Evolutionary conservation across 2,113 vertebrate genomes (phyloP), one percentile per base, ranked within the genome.

Genomic region (Anhinga rufa): DNA sequence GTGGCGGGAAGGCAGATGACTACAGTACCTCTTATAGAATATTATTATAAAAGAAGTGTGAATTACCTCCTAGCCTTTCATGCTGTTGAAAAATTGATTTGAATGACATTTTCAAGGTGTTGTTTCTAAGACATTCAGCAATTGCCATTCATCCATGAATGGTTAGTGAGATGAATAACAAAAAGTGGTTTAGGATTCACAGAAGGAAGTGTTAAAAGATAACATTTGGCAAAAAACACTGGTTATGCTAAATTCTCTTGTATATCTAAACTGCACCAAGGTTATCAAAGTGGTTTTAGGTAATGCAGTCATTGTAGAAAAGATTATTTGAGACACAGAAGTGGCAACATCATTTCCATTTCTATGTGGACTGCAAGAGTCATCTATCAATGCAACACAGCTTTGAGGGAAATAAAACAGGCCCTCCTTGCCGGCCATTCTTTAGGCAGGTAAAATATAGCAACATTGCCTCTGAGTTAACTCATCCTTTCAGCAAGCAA

Each of bases 41-140:
- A 95, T 97, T 96, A 91, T 97, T 96, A 92, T 97, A 96, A 96
- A 96, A 96, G 91, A 93, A 61, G 40, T 92, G 93, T 98, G 97
- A 97, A 92, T 96, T 97, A 96, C 88, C 90, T 95, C 92, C 92
- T 96, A 96, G 87, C 93, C 57, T 91, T 90, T 82, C 85, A 85
- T 82, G 69, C 96, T 94, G 74, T 95, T 97, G 91, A 96, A 92
- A 97, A 96, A 81, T 78, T 74, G 61, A 96, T 90, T 91, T 82
- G 70, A 85, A 92, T 93, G 95, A 87, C 94, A 92, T 76, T 82
- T 97, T 97, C 85, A 94, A 96, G 96, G 93, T 96, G 75, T 86
- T 84, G 69, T 94, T 93, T 94, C 94, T 93, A 85, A 96, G 95
- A 95, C 77, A 62, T 88, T 92, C 82, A 92, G 91, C 90, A 92